Conservation (phyloP, 2,113 vertebrate species). For the Lampris incognitus region DNA sequence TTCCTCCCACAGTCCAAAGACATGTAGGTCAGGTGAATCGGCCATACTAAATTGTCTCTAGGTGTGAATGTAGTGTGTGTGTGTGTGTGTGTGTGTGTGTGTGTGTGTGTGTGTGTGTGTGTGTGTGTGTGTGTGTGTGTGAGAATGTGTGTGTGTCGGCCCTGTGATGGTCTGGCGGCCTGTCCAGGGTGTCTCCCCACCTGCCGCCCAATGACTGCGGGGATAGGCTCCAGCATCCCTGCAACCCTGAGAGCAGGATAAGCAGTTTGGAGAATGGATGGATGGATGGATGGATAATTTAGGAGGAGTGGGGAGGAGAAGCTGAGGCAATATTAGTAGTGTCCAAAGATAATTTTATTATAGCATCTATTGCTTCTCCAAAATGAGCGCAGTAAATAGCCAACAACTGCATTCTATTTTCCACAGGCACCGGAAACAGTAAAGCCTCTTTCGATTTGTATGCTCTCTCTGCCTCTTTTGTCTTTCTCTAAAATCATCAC, state of each 20-base stretch:
- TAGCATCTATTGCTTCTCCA: background rate
- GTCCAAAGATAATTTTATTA: too few species aligned
- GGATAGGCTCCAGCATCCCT: too few species aligned
- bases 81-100: too few species aligned
- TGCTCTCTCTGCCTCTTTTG: slow-evolving; percentile 9
- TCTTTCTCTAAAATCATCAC: slow-evolving; percentile 21
- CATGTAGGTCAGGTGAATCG: too few species aligned
- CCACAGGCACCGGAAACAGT: slow-evolving; percentile 30
- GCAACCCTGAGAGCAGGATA: too few species aligned
- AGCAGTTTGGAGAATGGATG: background rate
- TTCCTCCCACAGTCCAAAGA: too few species aligned
- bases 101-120: background rate
- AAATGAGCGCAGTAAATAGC: slow-evolving; percentile 10
- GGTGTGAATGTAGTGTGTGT: background rate
- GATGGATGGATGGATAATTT: too few species aligned
- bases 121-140: background rate
- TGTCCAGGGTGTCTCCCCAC: too few species aligned
- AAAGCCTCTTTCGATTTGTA: slow-evolving; percentile 25
- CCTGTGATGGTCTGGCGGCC: too few species aligned
- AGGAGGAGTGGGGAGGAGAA: background rate
- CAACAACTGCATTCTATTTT: background rate
- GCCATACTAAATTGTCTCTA: too few species aligned
- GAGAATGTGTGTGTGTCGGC: too few species aligned
- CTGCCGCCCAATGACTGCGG: too few species aligned
- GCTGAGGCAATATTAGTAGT: slow-evolving; percentile 2